Evolutionary conservation across 2,797 vertebrate species (phyloP).

Genomic region (Rhabdophis nuchalis): DNA sequence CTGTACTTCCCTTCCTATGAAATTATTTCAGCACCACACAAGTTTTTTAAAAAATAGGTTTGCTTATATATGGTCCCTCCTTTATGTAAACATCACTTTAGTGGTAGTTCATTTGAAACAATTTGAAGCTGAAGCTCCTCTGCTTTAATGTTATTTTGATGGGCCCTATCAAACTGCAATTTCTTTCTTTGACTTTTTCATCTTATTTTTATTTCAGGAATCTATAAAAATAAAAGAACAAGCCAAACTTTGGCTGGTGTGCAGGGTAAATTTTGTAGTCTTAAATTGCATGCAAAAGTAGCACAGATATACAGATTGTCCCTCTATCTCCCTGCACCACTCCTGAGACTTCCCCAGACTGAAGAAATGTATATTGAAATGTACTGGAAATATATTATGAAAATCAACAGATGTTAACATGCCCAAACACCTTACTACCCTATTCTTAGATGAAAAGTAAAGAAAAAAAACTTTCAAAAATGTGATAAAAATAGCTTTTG

Average conservation of each 20-base stretch:
- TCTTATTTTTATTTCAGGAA: not conserved
- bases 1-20: not conserved
- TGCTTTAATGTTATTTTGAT: not conserved
- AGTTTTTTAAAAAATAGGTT: not conserved
- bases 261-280: not conserved
- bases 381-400: not conserved
- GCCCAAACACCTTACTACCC: not conserved
- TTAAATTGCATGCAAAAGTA: not conserved
- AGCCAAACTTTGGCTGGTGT: not conserved
- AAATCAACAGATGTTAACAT: not conserved
- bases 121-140: not conserved
- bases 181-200: not conserved
- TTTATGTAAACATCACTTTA: not conserved
- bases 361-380: not conserved
- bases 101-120: not conserved
- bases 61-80: not conserved
- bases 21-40: not conserved
- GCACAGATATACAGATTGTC: not conserved
- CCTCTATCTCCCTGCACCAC: not conserved
- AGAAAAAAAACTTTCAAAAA: not conserved
- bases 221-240: not conserved
- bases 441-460: not conserved
- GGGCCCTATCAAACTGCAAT: not conserved
- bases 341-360: not conserved
- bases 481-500: not conserved